Evolutionary conservation across 2,888 invertebrate species (phyloP).

Genomic region (Agrotis exclamationis): DNA sequence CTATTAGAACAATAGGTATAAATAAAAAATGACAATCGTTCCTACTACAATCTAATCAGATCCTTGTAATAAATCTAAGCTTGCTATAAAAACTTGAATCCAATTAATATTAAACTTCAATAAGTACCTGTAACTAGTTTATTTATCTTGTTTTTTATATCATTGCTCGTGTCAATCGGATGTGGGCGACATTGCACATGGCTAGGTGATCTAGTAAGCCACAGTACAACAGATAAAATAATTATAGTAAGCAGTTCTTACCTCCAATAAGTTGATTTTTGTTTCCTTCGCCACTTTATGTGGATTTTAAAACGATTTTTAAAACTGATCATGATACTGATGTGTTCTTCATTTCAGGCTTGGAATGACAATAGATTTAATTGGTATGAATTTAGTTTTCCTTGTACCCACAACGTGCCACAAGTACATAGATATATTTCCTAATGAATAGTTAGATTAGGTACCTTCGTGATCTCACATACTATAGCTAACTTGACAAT

Average conservation of each 20-base stretch:
- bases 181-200: slow-evolving; percentile 48
- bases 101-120: slow-evolving; percentile 25
- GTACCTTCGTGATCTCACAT: not conserved
- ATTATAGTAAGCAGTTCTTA: slow-evolving; percentile 7
- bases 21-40: slow-evolving; percentile 7
- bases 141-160: slow-evolving; percentile 8
- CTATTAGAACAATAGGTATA: not conserved
- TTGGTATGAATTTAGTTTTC: not conserved
- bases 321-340: slow-evolving; percentile 34
- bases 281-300: slow-evolving; percentile 42
- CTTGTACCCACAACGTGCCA: slow-evolving; percentile 21
- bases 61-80: slow-evolving; percentile 24
- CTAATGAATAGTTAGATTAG: not conserved
- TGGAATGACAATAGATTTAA: slow-evolving; percentile 20
- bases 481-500: no score
- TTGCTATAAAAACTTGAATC: slow-evolving; percentile 37
- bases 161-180: slow-evolving; percentile 20
- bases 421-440: not conserved
- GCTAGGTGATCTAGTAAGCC: slow-evolving; percentile 42
- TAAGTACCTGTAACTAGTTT: slow-evolving; percentile 39
- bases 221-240: slow-evolving; percentile 25
- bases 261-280: slow-evolving; percentile 58
- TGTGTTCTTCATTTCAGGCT: not conserved
- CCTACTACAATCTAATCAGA: slow-evolving; percentile 6
- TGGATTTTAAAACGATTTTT: slow-evolving; percentile 35